Conservation (phyloP, 2,888 invertebrate genomes). For the Leptinotarsa juncta region DNA sequence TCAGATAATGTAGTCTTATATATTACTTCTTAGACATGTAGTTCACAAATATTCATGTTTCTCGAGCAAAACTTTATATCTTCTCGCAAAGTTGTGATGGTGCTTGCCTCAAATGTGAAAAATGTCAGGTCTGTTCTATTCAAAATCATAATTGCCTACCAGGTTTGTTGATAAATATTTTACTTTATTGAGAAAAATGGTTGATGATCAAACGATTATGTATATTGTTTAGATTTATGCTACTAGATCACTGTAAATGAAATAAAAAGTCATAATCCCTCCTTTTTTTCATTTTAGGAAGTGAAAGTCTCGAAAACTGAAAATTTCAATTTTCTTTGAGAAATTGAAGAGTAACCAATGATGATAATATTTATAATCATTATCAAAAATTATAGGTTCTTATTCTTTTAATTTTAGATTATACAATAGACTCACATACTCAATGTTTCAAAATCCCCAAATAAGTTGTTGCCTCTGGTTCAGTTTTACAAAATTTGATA, state of each 20-base stretch:
- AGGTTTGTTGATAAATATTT: conserved; percentile 29
- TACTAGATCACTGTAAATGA: too few species aligned
- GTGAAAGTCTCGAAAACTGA: too few species aligned
- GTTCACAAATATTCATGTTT: neutral
- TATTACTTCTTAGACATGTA: neutral
- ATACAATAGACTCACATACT: too few species aligned
- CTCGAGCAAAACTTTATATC: neutral
- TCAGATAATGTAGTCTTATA: neutral
- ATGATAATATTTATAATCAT: too few species aligned
- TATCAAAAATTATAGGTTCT: too few species aligned
- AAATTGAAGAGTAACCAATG: too few species aligned
- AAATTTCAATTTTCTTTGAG: too few species aligned
- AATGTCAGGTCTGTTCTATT: neutral
- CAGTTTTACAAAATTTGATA: too few species aligned
- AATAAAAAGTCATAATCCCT: too few species aligned
- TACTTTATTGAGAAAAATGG: conserved; percentile 35
- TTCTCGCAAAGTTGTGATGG: neutral
- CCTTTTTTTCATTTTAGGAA: neutral
- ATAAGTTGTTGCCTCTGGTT: too few species aligned
- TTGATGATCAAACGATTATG: conserved; percentile 32
- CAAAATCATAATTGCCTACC: conserved; percentile 12
- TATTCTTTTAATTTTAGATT: too few species aligned
- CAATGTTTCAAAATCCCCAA: too few species aligned
- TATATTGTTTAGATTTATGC: conserved; percentile 29
- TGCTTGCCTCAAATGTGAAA: neutral